A percentile compares a stretch with the other conserved stretches of the same genome.
Evolutionary conservation across 2,888 invertebrate species (phyloP).

Genomic region (Chironomus riparius): DNA sequence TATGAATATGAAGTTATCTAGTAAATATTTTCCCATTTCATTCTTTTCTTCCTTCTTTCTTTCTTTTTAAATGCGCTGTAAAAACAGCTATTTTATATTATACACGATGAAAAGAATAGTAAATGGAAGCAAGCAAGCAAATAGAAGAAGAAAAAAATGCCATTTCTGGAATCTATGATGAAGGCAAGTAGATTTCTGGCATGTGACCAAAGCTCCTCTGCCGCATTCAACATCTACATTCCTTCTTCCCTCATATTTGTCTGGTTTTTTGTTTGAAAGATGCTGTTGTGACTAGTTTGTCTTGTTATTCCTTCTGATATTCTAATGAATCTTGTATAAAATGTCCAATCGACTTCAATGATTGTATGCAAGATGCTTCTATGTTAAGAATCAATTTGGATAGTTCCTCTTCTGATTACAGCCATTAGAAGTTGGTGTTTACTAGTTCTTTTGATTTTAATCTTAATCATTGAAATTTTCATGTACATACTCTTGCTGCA

Average conservation of each 20-base stretch:
- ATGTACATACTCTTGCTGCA: no score
- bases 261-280: no score
- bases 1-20: constrained; percentile 19
- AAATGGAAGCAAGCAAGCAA: neutral
- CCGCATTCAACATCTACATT: neutral
- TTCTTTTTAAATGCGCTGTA: neutral
- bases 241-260: neutral
- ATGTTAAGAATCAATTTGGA: no score
- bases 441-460: no score
- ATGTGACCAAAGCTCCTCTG: neutral
- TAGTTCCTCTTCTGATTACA: no score
- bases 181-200: constrained; percentile 6
- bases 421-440: no score
- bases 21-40: neutral
- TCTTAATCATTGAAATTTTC: no score
- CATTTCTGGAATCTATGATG: neutral
- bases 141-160: neutral
- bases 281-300: no score
- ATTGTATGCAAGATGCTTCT: no score
- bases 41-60: neutral
- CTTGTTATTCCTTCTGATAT: no score
- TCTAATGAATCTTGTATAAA: no score
- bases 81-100: neutral
- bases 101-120: neutral
- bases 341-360: no score